These are phyloP conservation scores for Camponotus floridanus DNA, from an alignment of 1,140 invertebrate species.

Conservation along the genomic window DNA sequence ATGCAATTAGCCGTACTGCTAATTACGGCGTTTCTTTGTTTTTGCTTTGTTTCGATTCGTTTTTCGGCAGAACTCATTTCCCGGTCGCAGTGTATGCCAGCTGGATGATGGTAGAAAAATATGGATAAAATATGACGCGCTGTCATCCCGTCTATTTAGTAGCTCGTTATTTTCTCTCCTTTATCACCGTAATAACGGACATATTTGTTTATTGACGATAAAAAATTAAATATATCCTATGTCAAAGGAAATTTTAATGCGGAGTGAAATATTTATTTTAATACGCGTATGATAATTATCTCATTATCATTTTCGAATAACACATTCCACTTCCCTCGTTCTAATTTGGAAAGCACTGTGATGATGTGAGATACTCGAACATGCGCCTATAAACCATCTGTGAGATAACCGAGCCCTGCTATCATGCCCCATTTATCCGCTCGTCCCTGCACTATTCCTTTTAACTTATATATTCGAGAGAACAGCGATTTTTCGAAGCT, in stretches of 20 bases:
- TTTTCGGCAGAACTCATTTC: constrained; percentile 58
- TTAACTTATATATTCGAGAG: constrained; percentile 32
- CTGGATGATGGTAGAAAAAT: constrained; percentile 28
- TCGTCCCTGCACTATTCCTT: neutral
- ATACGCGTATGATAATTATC: neutral
- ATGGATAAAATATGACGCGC: constrained; percentile 21
- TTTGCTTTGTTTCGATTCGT: constrained; percentile 33
- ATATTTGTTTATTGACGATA: neutral
- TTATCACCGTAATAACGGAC: neutral
- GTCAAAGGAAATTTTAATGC: neutral
- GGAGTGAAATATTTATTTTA: constrained; percentile 3
- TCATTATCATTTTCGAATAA: constrained; percentile 11
- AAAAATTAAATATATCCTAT: neutral
- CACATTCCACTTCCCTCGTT: neutral
- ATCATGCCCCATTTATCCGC: constrained; percentile 33
- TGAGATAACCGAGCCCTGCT: constrained; percentile 26
- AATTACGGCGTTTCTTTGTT: constrained; percentile 56
- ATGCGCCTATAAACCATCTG: constrained; percentile 20
- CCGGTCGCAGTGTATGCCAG: neutral
- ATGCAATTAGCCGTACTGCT: constrained; percentile 59
- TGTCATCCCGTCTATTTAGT: constrained; percentile 18
- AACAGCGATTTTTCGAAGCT: constrained; percentile 17
- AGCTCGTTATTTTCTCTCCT: neutral
- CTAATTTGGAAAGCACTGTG: constrained; percentile 19
- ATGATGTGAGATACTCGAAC: constrained; percentile 26